Conservation (phyloP, 2,113 vertebrate species). For the Sceloporus undulatus region DNA sequence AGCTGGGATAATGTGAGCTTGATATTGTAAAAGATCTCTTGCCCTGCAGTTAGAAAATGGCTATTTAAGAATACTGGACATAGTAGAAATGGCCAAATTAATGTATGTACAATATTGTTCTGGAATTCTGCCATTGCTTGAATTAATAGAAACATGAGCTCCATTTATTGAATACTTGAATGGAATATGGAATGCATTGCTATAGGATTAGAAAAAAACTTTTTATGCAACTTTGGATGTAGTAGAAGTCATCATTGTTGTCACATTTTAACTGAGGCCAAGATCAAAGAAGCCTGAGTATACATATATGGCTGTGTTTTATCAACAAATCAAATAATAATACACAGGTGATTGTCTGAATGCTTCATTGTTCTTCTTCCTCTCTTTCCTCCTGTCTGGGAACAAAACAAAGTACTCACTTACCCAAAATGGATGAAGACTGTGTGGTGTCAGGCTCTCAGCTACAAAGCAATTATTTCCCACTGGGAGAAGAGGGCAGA, state of each 20-base stretch:
- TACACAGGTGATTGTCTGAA: too few species aligned
- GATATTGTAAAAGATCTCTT: not conserved
- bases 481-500: too few species aligned
- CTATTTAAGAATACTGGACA: not conserved
- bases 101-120: not conserved
- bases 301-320: too few species aligned
- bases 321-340: too few species aligned
- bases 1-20: not conserved
- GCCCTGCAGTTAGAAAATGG: not conserved
- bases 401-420: too few species aligned
- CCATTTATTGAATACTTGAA: not conserved
- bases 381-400: not conserved
- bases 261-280: not conserved
- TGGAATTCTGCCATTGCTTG: not conserved
- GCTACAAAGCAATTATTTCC: too few species aligned
- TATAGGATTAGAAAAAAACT: not conserved
- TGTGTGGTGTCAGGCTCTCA: too few species aligned
- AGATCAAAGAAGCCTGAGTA: not conserved
- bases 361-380: too few species aligned
- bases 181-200: not conserved
- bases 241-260: too few species aligned
- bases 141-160: not conserved
- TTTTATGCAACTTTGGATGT: not conserved
- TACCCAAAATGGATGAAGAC: too few species aligned
- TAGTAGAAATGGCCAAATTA: not conserved